Evolutionary conservation across 2,797 vertebrate species (phyloP).

Genomic region (Enteromius unitaeniatus): DNA sequence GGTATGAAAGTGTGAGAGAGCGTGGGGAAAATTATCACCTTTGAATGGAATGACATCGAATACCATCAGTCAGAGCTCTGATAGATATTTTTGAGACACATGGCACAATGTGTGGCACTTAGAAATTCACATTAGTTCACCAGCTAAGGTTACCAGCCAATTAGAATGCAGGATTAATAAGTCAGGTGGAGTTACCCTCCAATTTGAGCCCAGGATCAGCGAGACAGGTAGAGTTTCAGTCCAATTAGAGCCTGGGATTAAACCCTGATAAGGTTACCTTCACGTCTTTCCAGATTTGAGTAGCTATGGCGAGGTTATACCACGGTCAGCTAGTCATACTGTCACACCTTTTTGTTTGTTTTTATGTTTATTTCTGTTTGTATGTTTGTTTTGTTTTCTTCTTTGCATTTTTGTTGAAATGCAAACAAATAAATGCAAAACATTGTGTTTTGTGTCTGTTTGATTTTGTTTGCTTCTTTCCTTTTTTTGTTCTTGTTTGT

Average conservation of each 20-base stretch:
- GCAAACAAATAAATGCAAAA: background rate
- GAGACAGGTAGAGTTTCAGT: constrained; percentile 67
- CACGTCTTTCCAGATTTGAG: constrained; percentile 60
- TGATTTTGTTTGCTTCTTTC: background rate
- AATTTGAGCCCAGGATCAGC: constrained; percentile 67
- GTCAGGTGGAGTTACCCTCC: constrained; percentile 63
- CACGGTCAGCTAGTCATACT: constrained; percentile 62
- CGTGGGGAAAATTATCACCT: constrained; percentile 44
- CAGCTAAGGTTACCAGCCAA: constrained; percentile 59
- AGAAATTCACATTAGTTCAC: constrained; percentile 57
- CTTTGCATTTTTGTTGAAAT: background rate
- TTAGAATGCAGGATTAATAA: constrained; percentile 69
- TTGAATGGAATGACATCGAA: constrained; percentile 62
- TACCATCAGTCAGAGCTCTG: constrained; percentile 52
- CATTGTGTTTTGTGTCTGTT: background rate
- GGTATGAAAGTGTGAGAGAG: constrained; percentile 55
- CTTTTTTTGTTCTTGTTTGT: background rate
- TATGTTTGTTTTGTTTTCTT: background rate
- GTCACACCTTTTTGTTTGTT: constrained; percentile 30
- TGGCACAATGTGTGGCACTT: constrained; percentile 65
- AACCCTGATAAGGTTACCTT: constrained; percentile 71
- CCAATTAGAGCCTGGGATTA: constrained; percentile 74
- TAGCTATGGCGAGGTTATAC: constrained; percentile 64
- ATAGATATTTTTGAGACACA: constrained; percentile 65
- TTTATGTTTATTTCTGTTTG: background rate